Evolutionary conservation across 2,113 vertebrate species (phyloP).

Genomic region (Willisornis vidua): DNA sequence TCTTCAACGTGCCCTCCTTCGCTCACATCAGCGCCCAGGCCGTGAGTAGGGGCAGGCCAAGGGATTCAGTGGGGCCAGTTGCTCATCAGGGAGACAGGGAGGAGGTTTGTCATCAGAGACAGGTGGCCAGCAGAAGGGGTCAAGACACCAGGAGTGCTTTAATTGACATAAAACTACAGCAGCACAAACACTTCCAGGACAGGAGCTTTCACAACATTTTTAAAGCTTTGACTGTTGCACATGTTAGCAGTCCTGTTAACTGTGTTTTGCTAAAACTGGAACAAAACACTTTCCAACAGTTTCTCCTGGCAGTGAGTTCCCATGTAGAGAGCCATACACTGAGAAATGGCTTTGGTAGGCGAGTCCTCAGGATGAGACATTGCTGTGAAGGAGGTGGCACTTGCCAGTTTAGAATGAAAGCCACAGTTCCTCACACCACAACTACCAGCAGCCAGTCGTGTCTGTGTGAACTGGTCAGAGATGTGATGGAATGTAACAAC

Average conservation of each 20-base stretch:
- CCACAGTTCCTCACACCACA: not conserved
- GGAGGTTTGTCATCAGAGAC: not conserved
- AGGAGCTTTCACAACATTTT: not conserved
- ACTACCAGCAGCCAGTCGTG: not conserved
- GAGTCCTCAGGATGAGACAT: not conserved
- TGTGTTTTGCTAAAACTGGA: not conserved
- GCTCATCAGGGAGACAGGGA: not conserved
- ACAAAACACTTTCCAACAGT: not conserved
- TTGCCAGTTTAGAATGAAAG: not conserved
- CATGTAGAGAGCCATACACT: not conserved
- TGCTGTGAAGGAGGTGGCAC: not conserved
- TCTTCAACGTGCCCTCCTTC: conserved; percentile 90
- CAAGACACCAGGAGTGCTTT: not conserved
- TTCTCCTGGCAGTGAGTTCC: not conserved
- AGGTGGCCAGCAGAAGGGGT: not conserved
- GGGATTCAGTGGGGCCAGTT: not conserved
- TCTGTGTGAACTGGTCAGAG: not conserved
- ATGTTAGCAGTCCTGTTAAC: not conserved
- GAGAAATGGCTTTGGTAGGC: not conserved
- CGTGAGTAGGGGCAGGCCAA: conserved; percentile 70
- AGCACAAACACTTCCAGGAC: not conserved
- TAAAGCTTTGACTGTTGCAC: not conserved
- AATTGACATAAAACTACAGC: not conserved
- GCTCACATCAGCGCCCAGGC: conserved; percentile 82
- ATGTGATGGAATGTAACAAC: not conserved